Percentiles rank a stretch among this genome's conserved stretches.
phyloP scores from a whole-genome alignment of 2,888 invertebrate species.

The Adelphocoris suturalis region DNA sequence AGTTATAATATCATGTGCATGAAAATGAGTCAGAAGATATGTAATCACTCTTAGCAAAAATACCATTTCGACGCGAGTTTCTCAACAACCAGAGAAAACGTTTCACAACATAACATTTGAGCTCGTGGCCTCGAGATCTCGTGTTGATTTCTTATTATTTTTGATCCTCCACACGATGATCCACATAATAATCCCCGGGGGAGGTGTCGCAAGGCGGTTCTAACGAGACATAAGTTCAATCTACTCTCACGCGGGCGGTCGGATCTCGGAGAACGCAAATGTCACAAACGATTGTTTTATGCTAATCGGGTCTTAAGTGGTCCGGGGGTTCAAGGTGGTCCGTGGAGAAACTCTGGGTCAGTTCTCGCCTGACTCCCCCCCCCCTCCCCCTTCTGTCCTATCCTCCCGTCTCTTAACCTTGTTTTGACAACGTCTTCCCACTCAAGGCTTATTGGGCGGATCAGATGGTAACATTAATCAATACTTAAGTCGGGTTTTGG shows the following conservation, averaged over 20 bases:
- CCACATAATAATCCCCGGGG: conserved; percentile 19
- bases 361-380: background rate
- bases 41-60: too few relatives aligned
- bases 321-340: conserved; percentile 39
- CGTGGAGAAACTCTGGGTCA: conserved; percentile 37
- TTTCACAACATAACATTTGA: conserved; percentile 4
- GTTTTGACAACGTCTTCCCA: conserved; percentile 41
- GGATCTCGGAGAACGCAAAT: conserved; percentile 24
- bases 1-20: too few relatives aligned
- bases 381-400: too few relatives aligned
- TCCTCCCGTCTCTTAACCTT: background rate
- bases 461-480: background rate
- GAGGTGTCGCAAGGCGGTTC: background rate
- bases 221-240: conserved; percentile 32
- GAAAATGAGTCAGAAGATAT: too few relatives aligned
- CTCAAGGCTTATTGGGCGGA: background rate
- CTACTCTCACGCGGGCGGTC: conserved; percentile 25
- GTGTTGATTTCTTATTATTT: background rate
- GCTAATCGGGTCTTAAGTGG: conserved; percentile 37
- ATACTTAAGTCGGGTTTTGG: background rate
- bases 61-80: background rate
- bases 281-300: conserved; percentile 42
- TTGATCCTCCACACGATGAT: conserved; percentile 24
- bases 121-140: background rate
- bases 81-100: background rate